Evolutionary conservation across 1,140 invertebrate species (phyloP).

Genomic region (Rhopalosiphum padi): DNA sequence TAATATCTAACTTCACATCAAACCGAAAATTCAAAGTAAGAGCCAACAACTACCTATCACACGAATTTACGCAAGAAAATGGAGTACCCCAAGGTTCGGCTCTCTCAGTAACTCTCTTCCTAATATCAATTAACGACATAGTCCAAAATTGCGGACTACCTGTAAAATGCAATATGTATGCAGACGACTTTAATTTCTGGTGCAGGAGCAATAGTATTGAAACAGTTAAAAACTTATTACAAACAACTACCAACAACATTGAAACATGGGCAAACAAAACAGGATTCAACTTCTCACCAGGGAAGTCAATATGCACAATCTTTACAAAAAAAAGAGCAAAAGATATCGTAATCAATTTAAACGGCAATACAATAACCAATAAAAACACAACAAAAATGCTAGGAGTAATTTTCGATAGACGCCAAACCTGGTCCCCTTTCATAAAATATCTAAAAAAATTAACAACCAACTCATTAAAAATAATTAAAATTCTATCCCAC

Average conservation of each 20-base stretch:
- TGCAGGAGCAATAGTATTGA: background rate
- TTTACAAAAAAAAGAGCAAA: background rate
- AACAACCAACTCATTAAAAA: background rate
- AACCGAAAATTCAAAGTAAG: too few relatives aligned
- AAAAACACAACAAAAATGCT: background rate
- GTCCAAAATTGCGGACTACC: background rate
- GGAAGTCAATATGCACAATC: background rate
- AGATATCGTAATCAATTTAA: background rate
- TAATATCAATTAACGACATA: slow-evolving; percentile 10
- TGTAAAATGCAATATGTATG: background rate
- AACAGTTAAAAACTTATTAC: background rate
- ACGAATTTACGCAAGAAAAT: background rate
- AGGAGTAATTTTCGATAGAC: background rate
- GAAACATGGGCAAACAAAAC: slow-evolving; percentile 2
- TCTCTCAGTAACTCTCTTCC: background rate
- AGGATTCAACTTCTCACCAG: background rate
- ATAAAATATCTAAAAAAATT: slow-evolving; percentile 5
- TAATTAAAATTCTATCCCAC: slow-evolving; percentile 25
- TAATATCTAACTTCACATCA: too few relatives aligned
- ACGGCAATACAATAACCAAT: background rate
- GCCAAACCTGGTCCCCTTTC: background rate
- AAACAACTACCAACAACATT: background rate
- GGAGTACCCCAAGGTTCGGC: background rate
- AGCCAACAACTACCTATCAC: background rate
- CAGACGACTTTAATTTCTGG: background rate